phyloP scores from a whole-genome alignment of 2,797 vertebrate genomes.

The Karalla daura region DNA sequence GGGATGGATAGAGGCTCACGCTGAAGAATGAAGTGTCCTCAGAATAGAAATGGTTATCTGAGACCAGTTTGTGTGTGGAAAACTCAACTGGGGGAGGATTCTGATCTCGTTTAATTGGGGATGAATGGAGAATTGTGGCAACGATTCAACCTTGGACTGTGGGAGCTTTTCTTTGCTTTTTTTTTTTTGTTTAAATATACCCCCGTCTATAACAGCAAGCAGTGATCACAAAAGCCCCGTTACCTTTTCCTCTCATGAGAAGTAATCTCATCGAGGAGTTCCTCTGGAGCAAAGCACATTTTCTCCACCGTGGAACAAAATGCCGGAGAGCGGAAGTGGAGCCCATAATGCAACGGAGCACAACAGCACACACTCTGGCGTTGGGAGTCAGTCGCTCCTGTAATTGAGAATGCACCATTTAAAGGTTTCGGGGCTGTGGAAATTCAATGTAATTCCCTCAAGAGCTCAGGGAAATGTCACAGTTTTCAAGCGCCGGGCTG shows the following conservation, averaged over 20 bases:
- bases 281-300: slow-evolving; percentile 50
- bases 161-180: background rate
- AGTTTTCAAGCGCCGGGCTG: slow-evolving; percentile 46
- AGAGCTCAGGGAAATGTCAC: slow-evolving; percentile 68
- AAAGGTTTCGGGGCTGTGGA: slow-evolving; percentile 66
- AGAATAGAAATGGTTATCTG: slow-evolving; percentile 60
- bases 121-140: slow-evolving; percentile 34
- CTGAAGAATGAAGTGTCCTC: slow-evolving; percentile 62
- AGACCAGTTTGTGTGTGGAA: slow-evolving; percentile 53
- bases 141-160: slow-evolving; percentile 25
- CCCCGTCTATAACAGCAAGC: slow-evolving; percentile 20
- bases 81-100: slow-evolving; percentile 49
- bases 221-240: slow-evolving; percentile 16
- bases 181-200: background rate
- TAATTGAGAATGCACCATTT: slow-evolving; percentile 77
- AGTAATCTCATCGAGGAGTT: slow-evolving; percentile 38
- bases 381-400: slow-evolving; percentile 52
- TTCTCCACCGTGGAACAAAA: slow-evolving; percentile 49
- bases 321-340: slow-evolving; percentile 53
- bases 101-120: slow-evolving; percentile 49
- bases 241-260: slow-evolving; percentile 37
- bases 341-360: slow-evolving; percentile 48
- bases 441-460: slow-evolving; percentile 70
- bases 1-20: slow-evolving; percentile 66
- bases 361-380: slow-evolving; percentile 43